These are phyloP conservation scores for Aphelenchoides besseyi DNA, from an alignment of 1,140 invertebrate genomes.

Conservation along the genomic window DNA sequence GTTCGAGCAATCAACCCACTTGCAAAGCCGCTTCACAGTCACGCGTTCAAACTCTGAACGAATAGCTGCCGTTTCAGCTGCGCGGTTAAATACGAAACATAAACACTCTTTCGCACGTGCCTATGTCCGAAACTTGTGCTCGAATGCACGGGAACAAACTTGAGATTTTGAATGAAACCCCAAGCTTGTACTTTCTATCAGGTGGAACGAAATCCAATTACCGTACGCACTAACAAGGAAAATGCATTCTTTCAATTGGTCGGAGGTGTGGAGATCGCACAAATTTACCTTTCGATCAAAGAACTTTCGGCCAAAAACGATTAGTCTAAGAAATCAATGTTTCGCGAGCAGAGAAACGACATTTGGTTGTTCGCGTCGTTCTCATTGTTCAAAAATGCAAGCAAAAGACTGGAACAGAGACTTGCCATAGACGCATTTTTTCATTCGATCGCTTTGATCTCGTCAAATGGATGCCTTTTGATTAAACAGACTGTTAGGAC, in stretches of 20 bases:
- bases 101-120: neutral
- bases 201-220: constrained; percentile 1
- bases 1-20: neutral
- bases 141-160: constrained; percentile 1
- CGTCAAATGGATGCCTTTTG: no score
- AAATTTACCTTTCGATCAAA: no score
- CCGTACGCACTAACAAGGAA: neutral
- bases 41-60: neutral
- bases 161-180: neutral
- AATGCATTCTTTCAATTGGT: neutral
- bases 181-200: neutral
- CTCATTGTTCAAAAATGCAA: no score
- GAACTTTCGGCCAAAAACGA: no score
- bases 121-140: neutral
- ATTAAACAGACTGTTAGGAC: no score
- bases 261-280: no score
- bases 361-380: no score
- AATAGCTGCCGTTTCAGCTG: neutral
- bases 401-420: no score
- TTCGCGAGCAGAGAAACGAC: no score
- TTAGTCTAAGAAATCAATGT: no score
- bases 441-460: no score
- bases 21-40: neutral
- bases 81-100: neutral
- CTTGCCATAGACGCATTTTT: no score